Percentiles rank a stretch among this genome's conserved stretches.
These are phyloP conservation scores for Gobionotothen gibberifrons DNA, from an alignment of 2,797 vertebrate species.

Conservation along the genomic window DNA sequence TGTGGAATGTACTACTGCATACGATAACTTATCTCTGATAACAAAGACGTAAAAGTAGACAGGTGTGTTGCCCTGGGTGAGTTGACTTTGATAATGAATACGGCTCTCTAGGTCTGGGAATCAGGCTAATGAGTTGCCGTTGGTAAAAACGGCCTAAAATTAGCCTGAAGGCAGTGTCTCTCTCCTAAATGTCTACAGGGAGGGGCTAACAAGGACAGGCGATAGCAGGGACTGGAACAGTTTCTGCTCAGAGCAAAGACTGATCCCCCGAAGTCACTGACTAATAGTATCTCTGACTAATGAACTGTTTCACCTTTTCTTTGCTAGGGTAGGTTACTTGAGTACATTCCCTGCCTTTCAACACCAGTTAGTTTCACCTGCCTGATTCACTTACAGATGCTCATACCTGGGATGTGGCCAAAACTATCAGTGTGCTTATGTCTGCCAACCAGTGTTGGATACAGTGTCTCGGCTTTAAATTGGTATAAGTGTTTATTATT, in stretches of 20 bases:
- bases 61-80: conserved; percentile 28
- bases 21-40: conserved; percentile 25
- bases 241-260: conserved; percentile 11
- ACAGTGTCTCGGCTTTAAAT: neutral
- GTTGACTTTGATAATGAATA: conserved; percentile 51
- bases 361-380: conserved; percentile 32
- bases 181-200: conserved; percentile 59
- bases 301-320: conserved; percentile 1
- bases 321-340: conserved; percentile 1
- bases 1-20: neutral
- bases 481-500: conserved; percentile 6
- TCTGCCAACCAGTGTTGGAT: conserved; percentile 29
- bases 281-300: conserved; percentile 2
- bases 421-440: neutral
- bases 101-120: conserved; percentile 38
- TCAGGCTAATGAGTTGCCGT: conserved; percentile 66
- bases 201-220: conserved; percentile 57
- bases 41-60: conserved; percentile 5
- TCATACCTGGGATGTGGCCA: conserved; percentile 26
- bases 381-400: conserved; percentile 37
- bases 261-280: conserved; percentile 11
- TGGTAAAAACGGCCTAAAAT: conserved; percentile 55
- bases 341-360: conserved; percentile 17
- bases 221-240: conserved; percentile 29
- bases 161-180: conserved; percentile 50